Base-by-base conservation (phyloP, 1,140 invertebrate species). In the Drosophila aff. region DNA sequence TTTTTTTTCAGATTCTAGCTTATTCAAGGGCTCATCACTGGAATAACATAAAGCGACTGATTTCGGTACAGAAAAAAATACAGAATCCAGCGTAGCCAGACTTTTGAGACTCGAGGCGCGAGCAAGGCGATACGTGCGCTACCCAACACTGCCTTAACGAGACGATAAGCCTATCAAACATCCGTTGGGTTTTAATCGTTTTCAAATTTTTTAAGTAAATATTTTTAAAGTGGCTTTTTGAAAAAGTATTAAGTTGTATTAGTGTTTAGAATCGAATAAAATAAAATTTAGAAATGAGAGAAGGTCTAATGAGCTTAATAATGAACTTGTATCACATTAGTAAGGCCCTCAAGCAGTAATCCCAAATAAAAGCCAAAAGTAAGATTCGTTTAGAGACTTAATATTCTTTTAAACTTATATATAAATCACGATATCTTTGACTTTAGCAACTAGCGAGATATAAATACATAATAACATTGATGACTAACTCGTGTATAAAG, bases 341-440 rank as follows among this genome's bases (percentile, higher is more conserved):
- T 9, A 26, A 9, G 15, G 3, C 7, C 15, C 1, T 9, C 8
- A 47, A 47, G 23, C 21, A 47, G 7, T 4, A 58, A 58, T 4
- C 7, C 21, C 43, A 68, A 67, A 57, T 44, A 46, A 55, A 41
- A 65, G 38, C 0, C 33, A 58, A 44, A 2, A 10, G 1, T 23
- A n/a, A 16, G 4, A 11, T 75, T 75, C n/a, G 59, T 38, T 43
- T 79, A 41, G 46, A 74, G 74, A 74, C 81, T 85, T 79, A 21
- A 73, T 55, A 67, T 72, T 73, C 57, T 47, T 71, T 76, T 81
- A 50, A 81, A 76, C 85, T 90, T 90, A 90, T 68, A 74, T 64
- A 49, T 90, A 90, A 66, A 90, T 90, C 85, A 90, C 85, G 85
- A 90, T 90, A 90, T 90, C 72, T 90, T 90, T 90, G 75, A 85